phyloP scores from a whole-genome alignment of 2,888 invertebrate genomes.

The Rapana venosa region DNA sequence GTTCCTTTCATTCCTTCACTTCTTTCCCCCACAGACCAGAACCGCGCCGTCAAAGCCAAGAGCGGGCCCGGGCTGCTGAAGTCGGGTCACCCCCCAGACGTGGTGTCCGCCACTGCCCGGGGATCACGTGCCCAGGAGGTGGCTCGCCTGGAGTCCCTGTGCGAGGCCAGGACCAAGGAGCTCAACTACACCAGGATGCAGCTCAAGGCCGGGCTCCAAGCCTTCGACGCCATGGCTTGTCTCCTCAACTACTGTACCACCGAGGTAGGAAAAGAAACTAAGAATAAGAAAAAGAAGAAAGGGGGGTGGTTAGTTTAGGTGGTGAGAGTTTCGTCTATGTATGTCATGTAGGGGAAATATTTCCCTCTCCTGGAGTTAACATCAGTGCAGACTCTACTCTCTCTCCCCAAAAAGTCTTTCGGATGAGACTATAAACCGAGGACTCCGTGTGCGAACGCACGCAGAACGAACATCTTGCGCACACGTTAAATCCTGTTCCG shows the following conservation, averaged over 20 bases:
- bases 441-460: no score
- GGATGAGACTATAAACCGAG: no score
- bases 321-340: not conserved
- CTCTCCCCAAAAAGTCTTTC: no score
- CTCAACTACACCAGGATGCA: slow-evolving; percentile 74
- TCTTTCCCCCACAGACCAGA: slow-evolving; percentile 61
- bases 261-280: slow-evolving; percentile 79
- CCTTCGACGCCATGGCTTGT: slow-evolving; percentile 90
- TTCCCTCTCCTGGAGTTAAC: no score
- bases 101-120: slow-evolving; percentile 52
- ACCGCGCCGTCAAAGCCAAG: not conserved
- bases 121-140: slow-evolving; percentile 60
- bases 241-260: slow-evolving; percentile 90
- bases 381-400: no score
- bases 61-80: slow-evolving; percentile 60
- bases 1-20: not conserved
- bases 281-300: no score
- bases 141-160: slow-evolving; percentile 76
- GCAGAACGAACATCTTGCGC: no score
- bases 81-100: slow-evolving; percentile 46
- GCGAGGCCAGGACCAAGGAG: slow-evolving; percentile 78
- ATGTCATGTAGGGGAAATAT: not conserved
- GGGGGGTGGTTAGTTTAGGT: not conserved
- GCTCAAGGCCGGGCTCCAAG: slow-evolving; percentile 82
- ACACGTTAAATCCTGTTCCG: no score